Conservation (phyloP, 2,797 vertebrate genomes). For the Melopsittacus undulatus region DNA sequence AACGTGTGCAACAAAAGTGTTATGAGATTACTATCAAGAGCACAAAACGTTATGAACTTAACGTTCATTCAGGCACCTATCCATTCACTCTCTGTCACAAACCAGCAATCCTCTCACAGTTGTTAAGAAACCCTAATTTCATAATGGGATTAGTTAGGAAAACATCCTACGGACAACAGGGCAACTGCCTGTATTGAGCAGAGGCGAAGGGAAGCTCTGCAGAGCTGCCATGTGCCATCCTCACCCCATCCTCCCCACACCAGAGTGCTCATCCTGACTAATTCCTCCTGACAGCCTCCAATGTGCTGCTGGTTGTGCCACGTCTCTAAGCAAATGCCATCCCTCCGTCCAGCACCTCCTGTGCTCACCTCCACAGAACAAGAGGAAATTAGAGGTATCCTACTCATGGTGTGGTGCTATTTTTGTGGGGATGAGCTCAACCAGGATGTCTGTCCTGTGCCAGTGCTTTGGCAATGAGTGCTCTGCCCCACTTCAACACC, state of each 20-base stretch:
- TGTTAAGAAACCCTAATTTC: background rate
- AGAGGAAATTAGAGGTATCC: constrained; percentile 27
- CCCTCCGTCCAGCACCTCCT: background rate
- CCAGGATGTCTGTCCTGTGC: background rate
- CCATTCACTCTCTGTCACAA: background rate
- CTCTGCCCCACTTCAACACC: background rate
- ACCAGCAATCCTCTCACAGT: background rate
- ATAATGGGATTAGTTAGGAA: background rate
- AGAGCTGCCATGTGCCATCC: background rate
- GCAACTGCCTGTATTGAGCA: background rate
- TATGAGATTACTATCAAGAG: background rate
- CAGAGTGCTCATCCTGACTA: background rate
- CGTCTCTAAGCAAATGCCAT: background rate
- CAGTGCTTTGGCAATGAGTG: background rate
- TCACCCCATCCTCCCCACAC: background rate
- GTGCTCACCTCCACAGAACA: background rate
- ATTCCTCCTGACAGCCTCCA: constrained; percentile 2
- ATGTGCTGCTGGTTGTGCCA: background rate
- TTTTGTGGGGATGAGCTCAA: background rate
- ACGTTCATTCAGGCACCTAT: background rate
- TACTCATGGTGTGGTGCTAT: background rate
- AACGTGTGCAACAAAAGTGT: background rate
- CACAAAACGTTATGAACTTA: background rate
- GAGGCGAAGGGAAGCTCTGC: background rate
- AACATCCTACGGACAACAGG: background rate